A percentile compares a stretch with the other conserved stretches of the same genome.
Conservation (phyloP, 1,140 invertebrate species). For the Cyclina sinensis region DNA sequence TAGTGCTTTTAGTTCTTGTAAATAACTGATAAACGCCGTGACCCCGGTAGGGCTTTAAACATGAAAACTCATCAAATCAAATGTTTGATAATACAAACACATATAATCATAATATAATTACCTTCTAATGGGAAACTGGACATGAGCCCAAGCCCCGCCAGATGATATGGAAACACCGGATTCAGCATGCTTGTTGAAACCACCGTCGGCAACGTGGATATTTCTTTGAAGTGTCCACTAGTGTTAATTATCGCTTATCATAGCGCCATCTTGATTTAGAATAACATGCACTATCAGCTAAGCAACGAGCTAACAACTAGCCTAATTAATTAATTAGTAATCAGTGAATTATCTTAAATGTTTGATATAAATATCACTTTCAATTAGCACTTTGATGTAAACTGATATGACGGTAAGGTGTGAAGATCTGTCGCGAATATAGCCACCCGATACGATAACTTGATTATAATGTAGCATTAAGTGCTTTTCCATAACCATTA, state of each 20-base stretch:
- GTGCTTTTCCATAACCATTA: slow-evolving; percentile 15
- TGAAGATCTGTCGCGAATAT: slow-evolving; percentile 10
- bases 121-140: slow-evolving; percentile 79
- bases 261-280: neutral
- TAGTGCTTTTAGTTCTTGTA: no score
- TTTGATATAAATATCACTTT: slow-evolving; percentile 14
- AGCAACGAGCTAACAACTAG: slow-evolving; percentile 32
- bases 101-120: slow-evolving; percentile 63
- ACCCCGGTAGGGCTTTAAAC: no score
- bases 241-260: slow-evolving; percentile 35
- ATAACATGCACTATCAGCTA: neutral
- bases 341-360: neutral
- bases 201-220: neutral
- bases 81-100: no score
- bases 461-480: slow-evolving; percentile 43
- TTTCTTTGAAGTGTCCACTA: slow-evolving; percentile 30
- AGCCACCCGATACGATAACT: slow-evolving; percentile 19
- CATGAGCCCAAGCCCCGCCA: slow-evolving; percentile 79
- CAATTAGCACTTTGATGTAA: slow-evolving; percentile 8
- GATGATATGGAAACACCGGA: slow-evolving; percentile 79
- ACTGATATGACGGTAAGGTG: slow-evolving; percentile 9
- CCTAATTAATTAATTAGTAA: slow-evolving; percentile 11
- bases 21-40: no score
- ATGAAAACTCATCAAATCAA: no score
- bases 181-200: slow-evolving; percentile 72